phyloP scores from a whole-genome alignment of 2,888 invertebrate species.

The Caenorhabditis plicata region DNA sequence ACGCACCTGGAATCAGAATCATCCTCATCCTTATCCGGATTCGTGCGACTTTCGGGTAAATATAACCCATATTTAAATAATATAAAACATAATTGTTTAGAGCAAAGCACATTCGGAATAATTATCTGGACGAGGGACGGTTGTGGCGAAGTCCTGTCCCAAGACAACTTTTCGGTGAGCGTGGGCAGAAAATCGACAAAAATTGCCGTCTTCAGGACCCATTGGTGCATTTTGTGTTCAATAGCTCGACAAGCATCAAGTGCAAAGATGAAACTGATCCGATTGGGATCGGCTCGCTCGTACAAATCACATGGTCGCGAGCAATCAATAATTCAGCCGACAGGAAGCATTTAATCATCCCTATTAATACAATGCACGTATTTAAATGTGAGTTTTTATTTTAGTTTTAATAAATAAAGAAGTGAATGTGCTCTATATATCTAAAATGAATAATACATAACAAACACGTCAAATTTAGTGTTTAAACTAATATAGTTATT shows the following conservation, averaged over 20 bases:
- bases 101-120: slow-evolving; percentile 9
- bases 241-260: slow-evolving; percentile 3
- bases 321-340: not conserved
- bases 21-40: no score
- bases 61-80: not conserved
- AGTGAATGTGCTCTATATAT: no score
- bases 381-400: slow-evolving; percentile 16
- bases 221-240: slow-evolving; percentile 17
- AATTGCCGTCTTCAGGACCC: slow-evolving; percentile 6
- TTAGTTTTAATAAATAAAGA: no score
- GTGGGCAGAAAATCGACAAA: not conserved
- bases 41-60: not conserved
- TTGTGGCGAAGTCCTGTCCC: slow-evolving; percentile 14
- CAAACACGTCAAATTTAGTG: no score
- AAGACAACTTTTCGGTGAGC: slow-evolving; percentile 17
- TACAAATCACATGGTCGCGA: slow-evolving; percentile 14
- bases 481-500: no score
- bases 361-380: slow-evolving; percentile 18
- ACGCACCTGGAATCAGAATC: no score
- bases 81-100: slow-evolving; percentile 2
- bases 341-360: slow-evolving; percentile 15
- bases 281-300: slow-evolving; percentile 15
- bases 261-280: not conserved
- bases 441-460: no score
- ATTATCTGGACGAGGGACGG: slow-evolving; percentile 8